A percentile compares a stretch with the other conserved stretches of the same genome.
Evolutionary conservation across 2,113 vertebrate genomes (phyloP).

Genomic region (Caretta caretta): DNA sequence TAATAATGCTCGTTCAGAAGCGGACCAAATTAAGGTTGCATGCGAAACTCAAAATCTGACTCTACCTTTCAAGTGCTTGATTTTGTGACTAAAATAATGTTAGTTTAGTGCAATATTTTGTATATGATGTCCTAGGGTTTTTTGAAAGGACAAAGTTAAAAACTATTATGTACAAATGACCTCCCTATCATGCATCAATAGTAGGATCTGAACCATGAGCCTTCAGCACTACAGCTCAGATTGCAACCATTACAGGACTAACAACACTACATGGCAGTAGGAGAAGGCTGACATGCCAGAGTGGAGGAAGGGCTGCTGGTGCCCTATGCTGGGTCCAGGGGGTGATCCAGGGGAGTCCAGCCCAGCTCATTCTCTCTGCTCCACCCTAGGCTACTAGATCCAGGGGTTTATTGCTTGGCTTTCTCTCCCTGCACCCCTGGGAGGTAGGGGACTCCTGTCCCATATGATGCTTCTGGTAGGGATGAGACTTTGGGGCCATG

Average conservation of each 20-base stretch:
- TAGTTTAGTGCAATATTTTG: neutral
- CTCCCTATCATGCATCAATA: neutral
- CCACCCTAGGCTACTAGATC: too few relatives aligned
- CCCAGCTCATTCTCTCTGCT: neutral
- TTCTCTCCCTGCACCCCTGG: neutral
- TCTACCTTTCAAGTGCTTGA: neutral
- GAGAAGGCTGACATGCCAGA: neutral
- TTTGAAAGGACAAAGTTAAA: neutral
- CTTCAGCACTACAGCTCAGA: neutral
- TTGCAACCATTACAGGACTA: accelerated
- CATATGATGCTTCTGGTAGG: accelerated
- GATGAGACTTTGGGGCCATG: neutral
- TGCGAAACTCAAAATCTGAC: neutral
- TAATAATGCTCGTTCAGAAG: neutral
- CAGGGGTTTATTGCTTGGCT: neutral
- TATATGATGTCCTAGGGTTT: neutral
- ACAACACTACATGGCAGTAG: neutral
- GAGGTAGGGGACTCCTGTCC: neutral
- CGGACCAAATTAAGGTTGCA: neutral
- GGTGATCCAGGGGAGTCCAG: neutral
- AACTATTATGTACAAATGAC: neutral
- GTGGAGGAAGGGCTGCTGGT: accelerated
- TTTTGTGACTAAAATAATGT: neutral
- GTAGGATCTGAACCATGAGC: neutral
- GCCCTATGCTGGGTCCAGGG: neutral